A percentile compares a stretch with the other conserved stretches of the same genome.
Evolutionary conservation across 2,113 vertebrate genomes (phyloP).

Genomic region (Falco punctatus): DNA sequence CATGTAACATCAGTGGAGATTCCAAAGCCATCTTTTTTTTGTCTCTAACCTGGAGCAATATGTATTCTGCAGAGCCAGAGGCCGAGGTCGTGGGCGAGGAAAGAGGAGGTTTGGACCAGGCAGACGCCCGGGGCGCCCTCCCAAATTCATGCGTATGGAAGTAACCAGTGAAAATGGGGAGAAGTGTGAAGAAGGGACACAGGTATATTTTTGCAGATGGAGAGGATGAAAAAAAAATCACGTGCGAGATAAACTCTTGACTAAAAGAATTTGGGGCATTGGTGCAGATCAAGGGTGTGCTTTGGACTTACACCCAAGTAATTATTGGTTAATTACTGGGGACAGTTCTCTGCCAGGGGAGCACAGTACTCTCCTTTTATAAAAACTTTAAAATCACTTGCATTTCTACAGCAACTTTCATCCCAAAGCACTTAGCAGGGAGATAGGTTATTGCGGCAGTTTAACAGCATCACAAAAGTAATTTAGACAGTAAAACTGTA

Average conservation of each 20-base stretch:
- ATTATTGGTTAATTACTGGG: neutral
- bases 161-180: constrained; percentile 82
- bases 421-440: neutral
- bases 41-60: neutral
- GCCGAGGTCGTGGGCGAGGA: constrained; percentile 88
- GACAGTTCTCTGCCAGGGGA: neutral
- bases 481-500: constrained; percentile 28
- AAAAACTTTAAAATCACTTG: neutral
- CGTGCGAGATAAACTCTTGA: neutral
- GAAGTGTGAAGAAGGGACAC: constrained; percentile 77
- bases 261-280: neutral
- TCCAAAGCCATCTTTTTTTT: neutral
- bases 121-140: constrained; percentile 89
- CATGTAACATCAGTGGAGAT: neutral
- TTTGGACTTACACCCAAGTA: neutral
- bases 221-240: neutral
- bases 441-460: neutral
- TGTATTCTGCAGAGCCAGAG: constrained; percentile 83
- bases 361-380: neutral
- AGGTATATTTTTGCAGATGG: constrained; percentile 62
- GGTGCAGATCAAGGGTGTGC: neutral
- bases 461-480: neutral
- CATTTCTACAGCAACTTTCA: neutral
- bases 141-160: constrained; percentile 92
- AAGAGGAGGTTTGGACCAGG: constrained; percentile 91